A percentile compares a stretch with the other conserved stretches of the same genome.
phyloP scores from a whole-genome alignment of 1,140 invertebrate genomes.

The Zaprionus camerounensis region DNA sequence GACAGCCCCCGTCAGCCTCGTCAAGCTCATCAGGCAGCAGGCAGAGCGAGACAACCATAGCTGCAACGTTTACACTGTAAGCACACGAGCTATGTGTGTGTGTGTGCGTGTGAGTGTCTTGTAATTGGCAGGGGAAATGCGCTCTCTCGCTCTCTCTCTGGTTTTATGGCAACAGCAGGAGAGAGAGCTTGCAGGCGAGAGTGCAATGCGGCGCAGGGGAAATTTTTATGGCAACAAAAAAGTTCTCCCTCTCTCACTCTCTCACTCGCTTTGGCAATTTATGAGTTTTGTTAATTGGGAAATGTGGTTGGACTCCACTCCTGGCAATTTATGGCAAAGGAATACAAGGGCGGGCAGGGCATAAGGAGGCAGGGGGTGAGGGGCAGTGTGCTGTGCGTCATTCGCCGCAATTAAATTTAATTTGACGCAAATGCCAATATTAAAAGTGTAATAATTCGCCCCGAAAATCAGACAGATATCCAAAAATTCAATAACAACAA shows the following conservation, averaged over 20 bases:
- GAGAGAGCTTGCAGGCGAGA: slow-evolving; percentile 7
- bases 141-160: slow-evolving; percentile 47
- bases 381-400: slow-evolving; percentile 11
- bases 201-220: slow-evolving; percentile 63
- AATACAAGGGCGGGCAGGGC: no score
- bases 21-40: slow-evolving; percentile 43
- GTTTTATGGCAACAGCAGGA: slow-evolving; percentile 61
- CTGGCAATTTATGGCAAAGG: background rate
- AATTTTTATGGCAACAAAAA: slow-evolving; percentile 33
- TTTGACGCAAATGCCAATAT: slow-evolving; percentile 78
- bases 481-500: slow-evolving; percentile 11
- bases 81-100: slow-evolving; percentile 2
- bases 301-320: slow-evolving; percentile 60
- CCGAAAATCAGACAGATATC: background rate
- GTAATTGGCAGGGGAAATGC: slow-evolving; percentile 66
- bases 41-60: slow-evolving; percentile 60
- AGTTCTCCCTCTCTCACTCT: slow-evolving; percentile 10
- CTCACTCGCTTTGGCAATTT: slow-evolving; percentile 55
- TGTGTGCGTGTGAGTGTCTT: slow-evolving; percentile 28
- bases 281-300: slow-evolving; percentile 74
- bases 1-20: slow-evolving; percentile 58
- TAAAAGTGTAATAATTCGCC: slow-evolving; percentile 75
- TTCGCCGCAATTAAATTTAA: slow-evolving; percentile 77
- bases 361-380: background rate
- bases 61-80: slow-evolving; percentile 31